Evolutionary conservation across 2,888 invertebrate genomes (phyloP), one percentile per base, ranked within the genome.

Genomic region (Aphodius granarius): DNA sequence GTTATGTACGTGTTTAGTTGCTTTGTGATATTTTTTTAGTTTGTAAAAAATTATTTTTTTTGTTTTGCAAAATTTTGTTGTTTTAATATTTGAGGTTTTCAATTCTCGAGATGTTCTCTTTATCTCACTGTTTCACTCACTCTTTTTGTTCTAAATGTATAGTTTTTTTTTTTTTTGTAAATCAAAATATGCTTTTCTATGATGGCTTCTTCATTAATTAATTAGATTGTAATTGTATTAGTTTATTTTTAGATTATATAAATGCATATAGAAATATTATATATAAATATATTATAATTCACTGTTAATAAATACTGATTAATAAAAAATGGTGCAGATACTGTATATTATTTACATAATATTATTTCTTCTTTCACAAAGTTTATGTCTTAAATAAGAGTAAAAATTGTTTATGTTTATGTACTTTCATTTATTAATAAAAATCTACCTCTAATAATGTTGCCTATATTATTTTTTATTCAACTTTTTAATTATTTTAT

Each of bases 381-480:
- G 81, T 83, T 81, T 84, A 83, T 83, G 76, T 79, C 82, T 79
- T 83, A 82, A 68, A 83, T 84, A 84, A 83, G 83, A 83, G 82
- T 83, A 82, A 82, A 84, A 82, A 85, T 86, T 84, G 85, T 87
- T 85, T 85, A 87, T 81, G 86, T 85, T 82, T 84, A 81, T 84
- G 85, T 87, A 86, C 82, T 86, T 85, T 86, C 85, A 84, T 86
- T 86, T 85, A 87, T 86, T 87, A 87, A 87, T 88, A 88, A 88
- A 87, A 88, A 87, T 87, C 88, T 88, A 88, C 88, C 88, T 88
- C 88, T 87, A 87, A 86, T 85, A 80, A 43, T 43, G 43, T 6
- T 43, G 43, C 43, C 13, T 43, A n/a, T n/a, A n/a, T 43, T 43
- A 0, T 43, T 43, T 43, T 43, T 43, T 43, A 43, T 43, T 9